phyloP scores from a whole-genome alignment of 2,888 invertebrate genomes.

The Laothoe populi region DNA sequence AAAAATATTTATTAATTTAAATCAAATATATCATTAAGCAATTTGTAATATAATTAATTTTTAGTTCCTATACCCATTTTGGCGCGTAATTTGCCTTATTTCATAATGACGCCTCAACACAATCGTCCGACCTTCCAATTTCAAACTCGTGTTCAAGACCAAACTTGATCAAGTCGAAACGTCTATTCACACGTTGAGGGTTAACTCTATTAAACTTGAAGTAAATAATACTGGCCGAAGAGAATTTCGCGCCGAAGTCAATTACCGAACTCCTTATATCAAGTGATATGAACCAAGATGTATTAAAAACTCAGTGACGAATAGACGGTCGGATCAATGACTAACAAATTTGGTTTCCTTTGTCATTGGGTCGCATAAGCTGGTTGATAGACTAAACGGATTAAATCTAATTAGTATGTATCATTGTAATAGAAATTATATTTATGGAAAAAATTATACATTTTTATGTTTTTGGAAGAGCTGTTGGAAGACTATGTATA shows the following conservation, averaged over 20 bases:
- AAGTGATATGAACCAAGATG: background rate
- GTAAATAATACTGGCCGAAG: background rate
- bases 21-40: no score
- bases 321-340: background rate
- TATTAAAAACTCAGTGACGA: background rate
- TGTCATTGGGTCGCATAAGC: no score
- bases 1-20: no score
- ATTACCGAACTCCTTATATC: background rate
- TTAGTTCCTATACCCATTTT: background rate
- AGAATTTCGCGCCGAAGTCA: background rate
- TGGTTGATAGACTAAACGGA: no score
- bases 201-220: slow-evolving; percentile 12
- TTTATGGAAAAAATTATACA: no score
- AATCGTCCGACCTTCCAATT: background rate
- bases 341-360: no score
- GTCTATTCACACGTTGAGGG: slow-evolving; percentile 2
- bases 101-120: background rate
- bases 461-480: no score
- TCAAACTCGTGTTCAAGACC: slow-evolving; percentile 32
- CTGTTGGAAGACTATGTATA: no score
- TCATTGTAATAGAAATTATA: no score
- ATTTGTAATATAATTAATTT: no score
- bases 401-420: no score
- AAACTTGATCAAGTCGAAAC: background rate
- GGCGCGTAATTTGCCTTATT: background rate